phyloP scores from a whole-genome alignment of 2,113 vertebrate genomes.

The Pleuronectes platessa region DNA sequence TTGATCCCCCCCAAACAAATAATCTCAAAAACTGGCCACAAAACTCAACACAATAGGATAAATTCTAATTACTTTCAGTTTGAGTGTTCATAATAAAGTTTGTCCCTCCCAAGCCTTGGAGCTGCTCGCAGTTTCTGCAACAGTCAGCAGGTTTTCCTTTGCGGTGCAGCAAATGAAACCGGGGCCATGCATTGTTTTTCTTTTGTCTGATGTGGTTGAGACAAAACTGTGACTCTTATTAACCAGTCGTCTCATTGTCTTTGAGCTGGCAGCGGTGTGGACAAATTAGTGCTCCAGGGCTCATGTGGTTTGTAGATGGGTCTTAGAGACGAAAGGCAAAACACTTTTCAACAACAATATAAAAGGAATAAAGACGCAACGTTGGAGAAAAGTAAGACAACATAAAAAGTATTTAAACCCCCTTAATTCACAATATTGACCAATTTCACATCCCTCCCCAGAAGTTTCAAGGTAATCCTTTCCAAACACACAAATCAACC shows the following conservation, averaged over 20 bases:
- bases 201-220: constrained; percentile 24
- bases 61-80: constrained; percentile 5
- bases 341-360: background rate
- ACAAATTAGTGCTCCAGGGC: constrained; percentile 40
- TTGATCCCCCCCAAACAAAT: background rate
- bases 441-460: too few species aligned
- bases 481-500: too few species aligned
- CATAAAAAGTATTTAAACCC: background rate
- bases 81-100: constrained; percentile 48
- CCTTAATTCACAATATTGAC: background rate
- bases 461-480: too few species aligned
- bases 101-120: constrained; percentile 6
- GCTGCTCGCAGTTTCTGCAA: constrained; percentile 16
- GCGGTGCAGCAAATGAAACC: constrained; percentile 7
- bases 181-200: constrained; percentile 18
- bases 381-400: background rate
- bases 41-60: background rate
- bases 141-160: constrained; percentile 20
- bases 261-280: constrained; percentile 37
- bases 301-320: constrained; percentile 13
- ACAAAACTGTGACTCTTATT: constrained; percentile 44
- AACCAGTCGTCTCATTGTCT: constrained; percentile 40
- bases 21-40: background rate
- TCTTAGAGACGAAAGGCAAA: background rate
- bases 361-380: background rate